Conservation (phyloP, 2,113 vertebrate species). For the Aphelocoma coerulescens region DNA sequence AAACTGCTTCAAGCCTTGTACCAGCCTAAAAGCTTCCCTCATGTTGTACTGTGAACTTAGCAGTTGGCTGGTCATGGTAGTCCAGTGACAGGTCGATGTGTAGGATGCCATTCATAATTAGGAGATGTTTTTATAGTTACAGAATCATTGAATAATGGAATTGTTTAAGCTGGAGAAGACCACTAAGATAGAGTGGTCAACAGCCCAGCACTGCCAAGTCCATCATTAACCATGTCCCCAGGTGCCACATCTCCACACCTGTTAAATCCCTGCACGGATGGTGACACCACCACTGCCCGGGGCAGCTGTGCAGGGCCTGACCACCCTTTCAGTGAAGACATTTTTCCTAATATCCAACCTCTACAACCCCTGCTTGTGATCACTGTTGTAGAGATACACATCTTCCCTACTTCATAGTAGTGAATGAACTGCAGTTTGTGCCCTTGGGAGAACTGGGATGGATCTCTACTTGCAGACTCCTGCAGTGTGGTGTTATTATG, state of each 20-base stretch:
- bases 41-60: background rate
- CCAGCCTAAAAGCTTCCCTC: background rate
- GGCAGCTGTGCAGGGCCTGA: background rate
- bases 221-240: too few species aligned
- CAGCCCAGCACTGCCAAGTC: background rate
- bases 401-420: background rate
- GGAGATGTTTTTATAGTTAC: background rate
- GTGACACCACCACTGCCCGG: background rate
- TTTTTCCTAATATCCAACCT: background rate
- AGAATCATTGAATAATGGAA: background rate
- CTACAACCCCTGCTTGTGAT: background rate
- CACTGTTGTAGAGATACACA: background rate
- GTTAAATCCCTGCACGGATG: background rate
- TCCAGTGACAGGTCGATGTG: background rate
- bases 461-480: background rate
- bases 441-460: background rate
- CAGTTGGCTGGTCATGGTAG: background rate
- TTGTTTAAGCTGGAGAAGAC: background rate
- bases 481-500: background rate
- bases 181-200: background rate
- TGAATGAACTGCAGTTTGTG: background rate
- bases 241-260: too few species aligned
- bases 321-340: background rate
- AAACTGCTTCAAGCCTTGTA: background rate
- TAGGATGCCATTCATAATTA: background rate